Base-by-base conservation (phyloP, 2,888 invertebrate species). In the Spodoptera exigua region DNA sequence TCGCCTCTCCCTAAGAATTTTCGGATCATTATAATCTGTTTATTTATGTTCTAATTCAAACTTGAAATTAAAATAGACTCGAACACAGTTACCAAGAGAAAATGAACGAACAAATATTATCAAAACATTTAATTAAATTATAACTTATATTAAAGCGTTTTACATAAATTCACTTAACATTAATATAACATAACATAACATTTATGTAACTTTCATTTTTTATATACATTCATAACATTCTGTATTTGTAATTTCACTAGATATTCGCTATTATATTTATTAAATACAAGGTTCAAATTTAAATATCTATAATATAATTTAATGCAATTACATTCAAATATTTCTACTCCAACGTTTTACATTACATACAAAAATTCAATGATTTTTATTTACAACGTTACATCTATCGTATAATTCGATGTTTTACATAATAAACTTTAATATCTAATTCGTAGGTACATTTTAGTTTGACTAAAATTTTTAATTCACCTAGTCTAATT, bases 91-190 rank as follows among this genome's bases (percentile, higher is more conserved):
- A 14, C 3, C 3, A 14, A 13, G 12, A 41, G 1, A 34, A 49
- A 64, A 57, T 47, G 0, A 61, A 55, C 34, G 27, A 27, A 12
- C 9, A 4, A 34, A 39, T 64, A 54, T 65, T 78, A 80, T 81
- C 74, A 80, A 80, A 81, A 80, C 81, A 80, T 81, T 82, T 73
- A 81, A 54, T 72, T 75, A 64, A 27, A 61, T 76, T 51, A 58
- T 75, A 68, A 70, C 62, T 72, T 40, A 65, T 14, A 56, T 68
- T 76, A 77, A 78, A 82, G 81, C 80, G 73, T 77, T 75, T 65
- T 74, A 80, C 76, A 81, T 73, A 69, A 72, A 74, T 54, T 55
- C 58, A 76, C 61, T 69, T 68, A 65, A 52, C 47, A 58, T 45
- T 56, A 69, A 58, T 60, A 67, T 45, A 76, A 59, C 61, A 16